Percentiles rank a stretch among this genome's conserved stretches.
phyloP scores from a whole-genome alignment of 1,140 invertebrate genomes.

The Papilio helenus region DNA sequence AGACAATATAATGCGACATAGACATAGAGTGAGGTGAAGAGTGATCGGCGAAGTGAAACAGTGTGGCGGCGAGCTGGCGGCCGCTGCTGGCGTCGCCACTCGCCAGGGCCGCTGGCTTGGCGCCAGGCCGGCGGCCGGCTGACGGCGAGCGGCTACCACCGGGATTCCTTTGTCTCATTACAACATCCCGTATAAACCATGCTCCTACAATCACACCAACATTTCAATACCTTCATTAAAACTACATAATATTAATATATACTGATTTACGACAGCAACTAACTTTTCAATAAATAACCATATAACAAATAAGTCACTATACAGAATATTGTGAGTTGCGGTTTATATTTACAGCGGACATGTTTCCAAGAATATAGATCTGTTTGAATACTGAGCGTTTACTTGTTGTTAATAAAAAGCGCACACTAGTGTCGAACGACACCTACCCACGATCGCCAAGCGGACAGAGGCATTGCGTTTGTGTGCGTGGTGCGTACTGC shows the following conservation, averaged over 20 bases:
- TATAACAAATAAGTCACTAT: constrained; percentile 6
- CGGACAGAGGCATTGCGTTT: constrained; percentile 47
- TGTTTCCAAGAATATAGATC: constrained; percentile 37
- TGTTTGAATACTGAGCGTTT: constrained; percentile 36
- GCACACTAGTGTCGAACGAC: constrained; percentile 49
- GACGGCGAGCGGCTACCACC: constrained; percentile 71
- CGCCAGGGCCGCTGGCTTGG: constrained; percentile 63
- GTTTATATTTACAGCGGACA: constrained; percentile 30
- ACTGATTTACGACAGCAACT: background rate
- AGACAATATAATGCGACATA: background rate
- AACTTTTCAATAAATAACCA: background rate
- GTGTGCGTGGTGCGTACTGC: constrained; percentile 76
- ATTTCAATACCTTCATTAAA: background rate
- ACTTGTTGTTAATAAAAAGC: constrained; percentile 52
- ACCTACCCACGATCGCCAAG: constrained; percentile 50
- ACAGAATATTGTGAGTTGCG: constrained; percentile 9
- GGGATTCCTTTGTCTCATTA: constrained; percentile 82
- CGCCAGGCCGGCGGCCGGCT: constrained; percentile 81
- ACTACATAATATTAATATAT: too few relatives aligned
- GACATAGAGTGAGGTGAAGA: background rate
- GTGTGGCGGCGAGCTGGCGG: constrained; percentile 24
- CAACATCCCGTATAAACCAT: constrained; percentile 22
- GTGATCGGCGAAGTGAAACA: constrained; percentile 3
- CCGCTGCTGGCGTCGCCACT: constrained; percentile 50
- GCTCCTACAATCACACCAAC: background rate